Evolutionary conservation across 1,140 invertebrate species (phyloP).

Genomic region (Laupala kohalensis): DNA sequence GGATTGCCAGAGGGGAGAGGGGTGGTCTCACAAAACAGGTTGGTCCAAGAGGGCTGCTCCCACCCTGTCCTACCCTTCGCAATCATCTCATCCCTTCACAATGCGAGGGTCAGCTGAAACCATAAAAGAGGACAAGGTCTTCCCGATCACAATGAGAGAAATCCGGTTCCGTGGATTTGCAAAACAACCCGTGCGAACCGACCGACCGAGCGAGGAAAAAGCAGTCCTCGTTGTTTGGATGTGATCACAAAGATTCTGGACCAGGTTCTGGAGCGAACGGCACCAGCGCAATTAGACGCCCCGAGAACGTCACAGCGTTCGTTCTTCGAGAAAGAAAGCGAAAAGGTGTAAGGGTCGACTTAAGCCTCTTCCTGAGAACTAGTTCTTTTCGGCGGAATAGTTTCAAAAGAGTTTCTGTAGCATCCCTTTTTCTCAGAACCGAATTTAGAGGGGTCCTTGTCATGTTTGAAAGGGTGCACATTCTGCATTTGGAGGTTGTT

Average conservation of each 20-base stretch:
- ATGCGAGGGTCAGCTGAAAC: neutral
- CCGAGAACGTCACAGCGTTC: too few relatives aligned
- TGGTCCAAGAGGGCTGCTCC: neutral
- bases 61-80: neutral
- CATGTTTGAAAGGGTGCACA: too few relatives aligned
- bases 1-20: neutral
- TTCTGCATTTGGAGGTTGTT: too few relatives aligned
- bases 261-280: neutral
- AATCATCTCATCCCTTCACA: neutral
- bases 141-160: neutral
- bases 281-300: too few relatives aligned
- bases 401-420: too few relatives aligned
- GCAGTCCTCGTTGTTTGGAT: neutral
- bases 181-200: neutral
- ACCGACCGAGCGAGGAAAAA: neutral
- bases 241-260: neutral
- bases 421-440: too few relatives aligned
- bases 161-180: neutral
- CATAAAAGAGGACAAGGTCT: neutral
- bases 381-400: too few relatives aligned
- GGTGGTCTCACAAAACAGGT: too few relatives aligned
- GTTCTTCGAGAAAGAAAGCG: too few relatives aligned
- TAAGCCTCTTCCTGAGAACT: too few relatives aligned
- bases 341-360: too few relatives aligned
- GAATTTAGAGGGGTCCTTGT: too few relatives aligned